Conservation (phyloP, 2,113 vertebrate genomes). For the Antigone vipio region DNA sequence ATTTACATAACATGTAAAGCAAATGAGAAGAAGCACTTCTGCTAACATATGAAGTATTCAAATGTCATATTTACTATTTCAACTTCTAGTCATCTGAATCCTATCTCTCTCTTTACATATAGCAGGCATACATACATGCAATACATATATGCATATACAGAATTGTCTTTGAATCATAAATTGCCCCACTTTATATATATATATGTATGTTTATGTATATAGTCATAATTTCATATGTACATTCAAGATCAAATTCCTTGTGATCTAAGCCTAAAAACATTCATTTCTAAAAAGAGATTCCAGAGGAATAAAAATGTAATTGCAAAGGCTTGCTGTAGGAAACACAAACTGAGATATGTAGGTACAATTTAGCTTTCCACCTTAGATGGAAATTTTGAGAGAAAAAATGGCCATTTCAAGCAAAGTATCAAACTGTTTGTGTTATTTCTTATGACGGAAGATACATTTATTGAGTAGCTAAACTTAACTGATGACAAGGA, state of each 20-base stretch:
- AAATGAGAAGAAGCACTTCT: not conserved
- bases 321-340: not conserved
- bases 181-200: not conserved
- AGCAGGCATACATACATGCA: not conserved
- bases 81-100: not conserved
- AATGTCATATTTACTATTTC: not conserved
- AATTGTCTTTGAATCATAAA: not conserved
- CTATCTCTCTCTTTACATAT: not conserved
- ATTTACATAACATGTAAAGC: not conserved
- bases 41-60: not conserved
- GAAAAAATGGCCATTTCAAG: not conserved
- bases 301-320: not conserved
- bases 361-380: not conserved
- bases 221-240: not conserved
- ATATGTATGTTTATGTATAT: not conserved
- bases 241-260: not conserved
- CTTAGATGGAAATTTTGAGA: not conserved
- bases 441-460: not conserved
- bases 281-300: not conserved
- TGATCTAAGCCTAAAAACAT: not conserved
- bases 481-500: conserved; percentile 26
- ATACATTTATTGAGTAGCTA: not conserved
- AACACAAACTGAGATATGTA: not conserved
- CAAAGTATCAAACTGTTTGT: not conserved
- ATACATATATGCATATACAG: not conserved